Conservation (phyloP, 2,113 vertebrate genomes). For the Hippocampus comes region DNA sequence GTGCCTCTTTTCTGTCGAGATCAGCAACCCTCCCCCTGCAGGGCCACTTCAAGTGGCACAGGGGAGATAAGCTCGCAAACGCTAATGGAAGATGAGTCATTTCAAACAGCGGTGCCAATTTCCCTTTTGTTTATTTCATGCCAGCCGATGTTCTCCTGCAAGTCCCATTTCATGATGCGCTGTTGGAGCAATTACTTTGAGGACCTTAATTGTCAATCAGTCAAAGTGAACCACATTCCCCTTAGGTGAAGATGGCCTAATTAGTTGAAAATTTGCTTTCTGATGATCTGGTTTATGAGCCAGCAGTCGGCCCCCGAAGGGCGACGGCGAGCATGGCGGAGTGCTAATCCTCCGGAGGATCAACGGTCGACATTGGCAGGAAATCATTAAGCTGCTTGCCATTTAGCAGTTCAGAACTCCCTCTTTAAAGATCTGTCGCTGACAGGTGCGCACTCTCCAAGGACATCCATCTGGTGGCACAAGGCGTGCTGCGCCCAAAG, state of each 20-base stretch:
- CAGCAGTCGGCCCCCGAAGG: slow-evolving; percentile 32
- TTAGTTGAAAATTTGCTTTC: slow-evolving; percentile 42
- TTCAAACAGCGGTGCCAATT: slow-evolving; percentile 23
- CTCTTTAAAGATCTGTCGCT: slow-evolving; percentile 14
- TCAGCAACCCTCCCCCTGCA: slow-evolving; percentile 26
- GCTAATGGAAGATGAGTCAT: slow-evolving; percentile 38
- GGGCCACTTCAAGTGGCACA: slow-evolving; percentile 36
- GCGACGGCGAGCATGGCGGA: slow-evolving; percentile 23
- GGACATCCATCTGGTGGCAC: slow-evolving; percentile 27
- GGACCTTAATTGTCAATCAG: slow-evolving; percentile 31
- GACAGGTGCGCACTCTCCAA: slow-evolving; percentile 16
- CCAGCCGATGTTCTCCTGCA: background rate
- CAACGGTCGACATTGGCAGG: slow-evolving; percentile 14
- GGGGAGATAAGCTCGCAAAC: slow-evolving; percentile 43
- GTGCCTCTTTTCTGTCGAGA: slow-evolving; percentile 54
- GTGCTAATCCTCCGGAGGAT: slow-evolving; percentile 26
- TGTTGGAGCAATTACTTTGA: background rate
- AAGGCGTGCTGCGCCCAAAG: slow-evolving; percentile 14
- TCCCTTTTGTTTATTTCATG: slow-evolving; percentile 32
- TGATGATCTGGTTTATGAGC: slow-evolving; percentile 34
- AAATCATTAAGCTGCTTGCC: slow-evolving; percentile 18
- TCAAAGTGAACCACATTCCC: slow-evolving; percentile 22
- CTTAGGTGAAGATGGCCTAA: slow-evolving; percentile 37
- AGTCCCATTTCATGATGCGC: slow-evolving; percentile 7
- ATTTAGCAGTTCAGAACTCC: slow-evolving; percentile 3